A percentile compares a stretch with the other conserved stretches of the same genome.
These are phyloP conservation scores for Geophilus truncorum DNA, from an alignment of 2,888 invertebrate genomes.

Conservation along the genomic window DNA sequence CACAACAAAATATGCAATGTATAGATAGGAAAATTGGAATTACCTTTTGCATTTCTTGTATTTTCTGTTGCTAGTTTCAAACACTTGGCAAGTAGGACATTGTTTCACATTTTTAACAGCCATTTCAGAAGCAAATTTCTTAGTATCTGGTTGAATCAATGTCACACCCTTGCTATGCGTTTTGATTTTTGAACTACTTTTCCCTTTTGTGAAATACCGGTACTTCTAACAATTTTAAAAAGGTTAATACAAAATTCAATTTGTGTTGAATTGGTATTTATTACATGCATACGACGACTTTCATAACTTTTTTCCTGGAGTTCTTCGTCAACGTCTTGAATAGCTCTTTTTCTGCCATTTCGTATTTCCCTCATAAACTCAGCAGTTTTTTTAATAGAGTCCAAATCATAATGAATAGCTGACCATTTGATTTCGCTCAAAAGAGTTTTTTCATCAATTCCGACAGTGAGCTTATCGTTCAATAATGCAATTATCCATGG, in stretches of 20 bases:
- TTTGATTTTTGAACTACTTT: neutral
- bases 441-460: neutral
- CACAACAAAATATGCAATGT: neutral
- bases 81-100: neutral
- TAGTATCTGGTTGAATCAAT: neutral
- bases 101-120: neutral
- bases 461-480: neutral
- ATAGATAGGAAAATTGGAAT: neutral
- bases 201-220: too few species aligned
- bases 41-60: neutral
- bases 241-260: neutral
- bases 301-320: neutral
- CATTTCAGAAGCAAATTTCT: neutral
- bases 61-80: neutral
- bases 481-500: neutral
- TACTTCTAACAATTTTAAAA: neutral
- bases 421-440: neutral
- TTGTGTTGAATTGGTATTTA: too few species aligned
- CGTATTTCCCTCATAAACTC: neutral
- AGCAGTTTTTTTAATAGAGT: neutral
- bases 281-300: neutral
- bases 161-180: neutral
- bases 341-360: neutral
- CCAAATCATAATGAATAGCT: neutral
- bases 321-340: neutral